Percentiles rank a stretch among this genome's conserved stretches.
phyloP scores from a whole-genome alignment of 2,113 vertebrate genomes.

The Todiramphus chloris region DNA sequence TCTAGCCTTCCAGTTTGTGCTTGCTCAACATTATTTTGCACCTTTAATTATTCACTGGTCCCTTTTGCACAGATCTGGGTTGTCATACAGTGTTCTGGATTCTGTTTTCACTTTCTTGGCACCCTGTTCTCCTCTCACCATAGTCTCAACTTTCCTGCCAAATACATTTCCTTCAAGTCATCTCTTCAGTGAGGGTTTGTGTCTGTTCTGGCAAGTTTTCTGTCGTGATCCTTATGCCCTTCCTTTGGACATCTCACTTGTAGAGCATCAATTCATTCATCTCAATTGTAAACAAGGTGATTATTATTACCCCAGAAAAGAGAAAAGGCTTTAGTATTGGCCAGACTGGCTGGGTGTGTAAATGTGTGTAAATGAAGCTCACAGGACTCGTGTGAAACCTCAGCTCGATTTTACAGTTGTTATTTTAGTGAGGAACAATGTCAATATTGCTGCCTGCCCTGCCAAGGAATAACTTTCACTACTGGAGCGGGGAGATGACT shows the following conservation, averaged over 20 bases:
- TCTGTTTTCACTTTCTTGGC: not conserved
- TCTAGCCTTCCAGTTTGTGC: not conserved
- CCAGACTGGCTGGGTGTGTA: not conserved
- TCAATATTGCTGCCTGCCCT: not conserved
- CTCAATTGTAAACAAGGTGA: not conserved
- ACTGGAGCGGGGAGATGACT: not conserved
- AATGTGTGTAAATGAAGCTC: not conserved
- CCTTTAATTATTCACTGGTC: not conserved
- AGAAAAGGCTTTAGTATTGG: not conserved
- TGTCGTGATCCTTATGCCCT: not conserved
- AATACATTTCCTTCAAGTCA: not conserved
- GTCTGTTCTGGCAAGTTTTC: not conserved
- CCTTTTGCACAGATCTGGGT: not conserved
- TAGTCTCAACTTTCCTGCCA: not conserved
- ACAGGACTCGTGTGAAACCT: not conserved
- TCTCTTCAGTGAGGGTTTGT: not conserved
- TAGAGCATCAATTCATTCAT: not conserved
- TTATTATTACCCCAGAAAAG: not conserved
- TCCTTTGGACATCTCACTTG: not conserved
- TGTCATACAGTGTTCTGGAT: not conserved
- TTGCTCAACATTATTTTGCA: rapidly evolving
- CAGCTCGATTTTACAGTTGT: not conserved
- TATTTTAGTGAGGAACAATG: not conserved
- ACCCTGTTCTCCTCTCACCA: not conserved
- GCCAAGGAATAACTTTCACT: not conserved